Conservation (phyloP, 2,888 invertebrate genomes). For the Hypomecis atomaria region DNA sequence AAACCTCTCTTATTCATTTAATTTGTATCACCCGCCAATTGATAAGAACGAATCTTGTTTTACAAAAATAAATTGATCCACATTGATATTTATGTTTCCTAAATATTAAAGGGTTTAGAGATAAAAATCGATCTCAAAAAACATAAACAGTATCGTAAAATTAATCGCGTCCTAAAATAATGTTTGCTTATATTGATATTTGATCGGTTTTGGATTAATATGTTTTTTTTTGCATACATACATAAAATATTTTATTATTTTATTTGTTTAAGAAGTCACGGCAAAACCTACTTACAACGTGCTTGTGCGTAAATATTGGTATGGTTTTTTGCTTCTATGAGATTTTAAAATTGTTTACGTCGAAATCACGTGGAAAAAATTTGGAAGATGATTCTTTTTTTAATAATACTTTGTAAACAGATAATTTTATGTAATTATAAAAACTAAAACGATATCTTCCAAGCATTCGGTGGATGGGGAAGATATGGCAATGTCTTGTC, state of each 20-base stretch:
- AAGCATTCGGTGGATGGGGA: no score
- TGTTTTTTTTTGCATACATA: background rate
- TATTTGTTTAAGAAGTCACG: conserved; percentile 5
- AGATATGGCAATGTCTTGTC: no score
- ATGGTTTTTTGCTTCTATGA: conserved; percentile 42
- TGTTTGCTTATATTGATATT: conserved; percentile 3
- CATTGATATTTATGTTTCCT: background rate
- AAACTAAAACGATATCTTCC: no score
- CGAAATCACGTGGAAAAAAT: no score
- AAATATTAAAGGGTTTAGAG: background rate
- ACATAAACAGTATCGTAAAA: conserved; percentile 7
- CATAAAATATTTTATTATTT: background rate
- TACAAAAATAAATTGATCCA: background rate
- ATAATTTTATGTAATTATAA: no score
- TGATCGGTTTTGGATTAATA: background rate
- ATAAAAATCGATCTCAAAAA: conserved; percentile 6
- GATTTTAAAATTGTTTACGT: conserved; percentile 53
- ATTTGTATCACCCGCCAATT: no score
- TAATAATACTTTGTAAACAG: no score
- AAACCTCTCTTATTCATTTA: no score
- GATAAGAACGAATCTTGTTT: background rate
- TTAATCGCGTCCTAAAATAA: conserved; percentile 7
- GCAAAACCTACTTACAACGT: conserved; percentile 21
- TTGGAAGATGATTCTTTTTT: no score
- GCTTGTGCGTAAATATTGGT: conserved; percentile 52